phyloP scores from a whole-genome alignment of 92 coral and sea anemone genomes.

The Bergia puertoricense region DNA sequence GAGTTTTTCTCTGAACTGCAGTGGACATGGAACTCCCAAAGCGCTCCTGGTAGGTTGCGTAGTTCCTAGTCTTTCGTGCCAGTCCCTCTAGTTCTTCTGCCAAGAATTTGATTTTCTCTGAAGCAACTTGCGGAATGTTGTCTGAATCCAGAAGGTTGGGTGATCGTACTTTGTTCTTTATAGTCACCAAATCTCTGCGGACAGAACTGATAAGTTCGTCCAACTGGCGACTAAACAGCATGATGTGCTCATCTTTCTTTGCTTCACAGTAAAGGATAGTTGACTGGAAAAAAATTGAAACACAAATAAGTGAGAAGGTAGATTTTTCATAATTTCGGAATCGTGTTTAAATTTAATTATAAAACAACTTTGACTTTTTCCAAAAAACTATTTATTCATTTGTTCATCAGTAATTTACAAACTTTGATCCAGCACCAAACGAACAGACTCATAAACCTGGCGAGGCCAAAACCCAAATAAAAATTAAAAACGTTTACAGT shows the following conservation, averaged over 20 bases:
- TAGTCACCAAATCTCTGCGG: constrained; percentile 76
- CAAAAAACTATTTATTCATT: background rate
- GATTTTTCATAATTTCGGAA: background rate
- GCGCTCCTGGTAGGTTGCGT: constrained; percentile 84
- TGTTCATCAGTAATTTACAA: background rate
- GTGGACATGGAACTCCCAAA: constrained; percentile 87
- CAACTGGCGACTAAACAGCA: constrained; percentile 72
- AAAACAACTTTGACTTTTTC: background rate
- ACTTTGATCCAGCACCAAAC: background rate
- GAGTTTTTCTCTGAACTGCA: constrained; percentile 74
- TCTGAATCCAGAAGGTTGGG: constrained; percentile 85
- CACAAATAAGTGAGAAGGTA: background rate
- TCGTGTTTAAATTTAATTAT: background rate
- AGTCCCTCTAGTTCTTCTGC: constrained; percentile 77
- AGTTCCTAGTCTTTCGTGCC: constrained; percentile 77
- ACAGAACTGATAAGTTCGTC: constrained; percentile 77
- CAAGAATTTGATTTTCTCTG: constrained; percentile 76
- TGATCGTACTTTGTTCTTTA: constrained; percentile 83
- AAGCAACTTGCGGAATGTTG: constrained; percentile 80
- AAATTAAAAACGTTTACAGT: no score
- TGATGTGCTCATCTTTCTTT: constrained; percentile 92
- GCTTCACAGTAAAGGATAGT: constrained; percentile 94
- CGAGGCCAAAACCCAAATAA: no score
- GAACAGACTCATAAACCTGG: no score
- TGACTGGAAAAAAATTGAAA: constrained; percentile 59